These are phyloP conservation scores for Augochlora pura DNA, from an alignment of 1,140 invertebrate species.

Conservation along the genomic window DNA sequence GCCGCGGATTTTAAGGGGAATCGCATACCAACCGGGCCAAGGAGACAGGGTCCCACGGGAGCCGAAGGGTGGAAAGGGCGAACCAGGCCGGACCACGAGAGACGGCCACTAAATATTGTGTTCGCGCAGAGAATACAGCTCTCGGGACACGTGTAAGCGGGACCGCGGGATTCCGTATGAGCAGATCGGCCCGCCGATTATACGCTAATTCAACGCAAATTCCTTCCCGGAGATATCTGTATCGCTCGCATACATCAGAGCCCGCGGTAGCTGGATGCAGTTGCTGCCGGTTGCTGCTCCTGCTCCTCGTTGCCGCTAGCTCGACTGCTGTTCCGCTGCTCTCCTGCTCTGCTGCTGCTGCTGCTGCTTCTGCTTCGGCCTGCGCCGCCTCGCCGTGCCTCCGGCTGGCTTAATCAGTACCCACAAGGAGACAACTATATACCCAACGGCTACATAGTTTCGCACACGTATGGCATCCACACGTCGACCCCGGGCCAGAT, in stretches of 20 bases:
- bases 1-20: conserved; percentile 39
- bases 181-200: conserved; percentile 78
- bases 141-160: conserved; percentile 78
- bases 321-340: too few relatives aligned
- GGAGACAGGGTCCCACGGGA: conserved; percentile 61
- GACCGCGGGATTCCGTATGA: conserved; percentile 77
- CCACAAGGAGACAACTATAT: conserved; percentile 66
- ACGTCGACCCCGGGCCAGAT: conserved; percentile 27
- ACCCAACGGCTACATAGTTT: conserved; percentile 57
- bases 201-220: conserved; percentile 80
- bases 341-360: conserved; percentile 33
- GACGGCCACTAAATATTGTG: conserved; percentile 75
- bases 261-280: conserved; percentile 64
- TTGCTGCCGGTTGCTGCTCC: conserved; percentile 48
- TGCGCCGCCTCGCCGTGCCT: conserved; percentile 15
- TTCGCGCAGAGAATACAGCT: conserved; percentile 76
- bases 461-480: conserved; percentile 45
- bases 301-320: conserved; percentile 2
- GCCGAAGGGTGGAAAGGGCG: conserved; percentile 54
- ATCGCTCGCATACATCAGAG: conserved; percentile 76
- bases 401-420: conserved; percentile 63
- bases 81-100: conserved; percentile 36
- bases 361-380: background rate
- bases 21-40: conserved; percentile 55
- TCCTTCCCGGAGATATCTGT: conserved; percentile 78